Conservation (phyloP, 2,888 invertebrate genomes). For the Leptopilina myrica region DNA sequence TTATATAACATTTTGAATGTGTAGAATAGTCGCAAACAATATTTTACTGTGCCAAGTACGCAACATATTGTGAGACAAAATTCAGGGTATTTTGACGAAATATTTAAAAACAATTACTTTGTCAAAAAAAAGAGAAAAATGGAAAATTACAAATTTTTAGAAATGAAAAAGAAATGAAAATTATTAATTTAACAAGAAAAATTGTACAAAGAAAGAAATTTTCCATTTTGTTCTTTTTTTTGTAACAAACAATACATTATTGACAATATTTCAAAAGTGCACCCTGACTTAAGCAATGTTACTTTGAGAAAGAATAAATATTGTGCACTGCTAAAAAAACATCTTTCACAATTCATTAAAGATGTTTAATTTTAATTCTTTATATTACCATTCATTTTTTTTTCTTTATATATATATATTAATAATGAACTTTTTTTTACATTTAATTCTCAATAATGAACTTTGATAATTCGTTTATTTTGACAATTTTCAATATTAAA, state of each 20-base stretch:
- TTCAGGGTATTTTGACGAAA: background rate
- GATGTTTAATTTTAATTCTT: background rate
- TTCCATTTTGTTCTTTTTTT: background rate
- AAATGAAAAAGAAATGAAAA: background rate
- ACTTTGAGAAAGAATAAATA: slow-evolving; percentile 10
- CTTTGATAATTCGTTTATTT: too few relatives aligned
- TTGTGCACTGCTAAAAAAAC: background rate
- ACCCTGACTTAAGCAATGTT: slow-evolving; percentile 8
- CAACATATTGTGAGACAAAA: background rate
- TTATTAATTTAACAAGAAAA: too few relatives aligned
- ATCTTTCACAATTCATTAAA: slow-evolving; percentile 12
- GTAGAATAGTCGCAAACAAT: background rate
- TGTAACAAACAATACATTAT: background rate
- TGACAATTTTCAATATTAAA: too few relatives aligned
- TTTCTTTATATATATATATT: too few relatives aligned
- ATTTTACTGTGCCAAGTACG: slow-evolving; percentile 6
- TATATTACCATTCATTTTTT: background rate
- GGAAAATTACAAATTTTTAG: background rate
- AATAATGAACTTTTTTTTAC: background rate
- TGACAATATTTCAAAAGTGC: background rate
- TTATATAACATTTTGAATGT: background rate
- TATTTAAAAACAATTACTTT: background rate
- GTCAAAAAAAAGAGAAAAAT: background rate
- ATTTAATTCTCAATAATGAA: too few relatives aligned
- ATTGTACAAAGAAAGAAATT: background rate